Percentiles rank a stretch among this genome's conserved stretches.
These are phyloP conservation scores for Mactra quadrangularis DNA, from an alignment of 1,140 invertebrate species.

Conservation along the genomic window DNA sequence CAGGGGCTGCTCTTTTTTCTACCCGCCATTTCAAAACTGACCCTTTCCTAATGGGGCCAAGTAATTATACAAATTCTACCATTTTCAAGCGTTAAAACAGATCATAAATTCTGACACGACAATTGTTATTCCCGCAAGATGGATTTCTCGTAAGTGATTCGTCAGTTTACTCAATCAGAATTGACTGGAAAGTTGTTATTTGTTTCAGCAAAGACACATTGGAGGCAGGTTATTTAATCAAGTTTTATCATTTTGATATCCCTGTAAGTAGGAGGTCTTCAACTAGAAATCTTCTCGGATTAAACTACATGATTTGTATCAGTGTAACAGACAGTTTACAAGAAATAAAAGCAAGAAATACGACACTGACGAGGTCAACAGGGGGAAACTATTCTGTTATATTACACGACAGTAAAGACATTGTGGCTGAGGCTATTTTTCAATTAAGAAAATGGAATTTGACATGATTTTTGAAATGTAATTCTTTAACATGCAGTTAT, in stretches of 20 bases:
- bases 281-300: no score
- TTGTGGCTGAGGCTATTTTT: no score
- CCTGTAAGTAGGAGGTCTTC: no score
- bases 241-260: not conserved
- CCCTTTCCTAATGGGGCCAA: conserved; percentile 58
- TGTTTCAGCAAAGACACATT: conserved; percentile 20
- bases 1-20: conserved; percentile 28
- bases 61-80: conserved; percentile 61
- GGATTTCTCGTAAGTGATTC: conserved; percentile 41
- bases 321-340: no score
- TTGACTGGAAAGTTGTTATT: conserved; percentile 31
- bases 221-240: conserved; percentile 21
- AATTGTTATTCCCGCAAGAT: conserved; percentile 28
- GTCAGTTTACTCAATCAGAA: conserved; percentile 38
- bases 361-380: no score
- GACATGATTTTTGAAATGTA: no score
- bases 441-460: no score
- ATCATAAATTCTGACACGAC: conserved; percentile 41
- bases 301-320: no score
- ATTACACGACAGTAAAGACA: no score
- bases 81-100: conserved; percentile 33
- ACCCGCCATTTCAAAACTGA: conserved; percentile 47
- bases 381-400: no score
- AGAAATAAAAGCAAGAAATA: no score
- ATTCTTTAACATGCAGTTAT: no score